A percentile compares a stretch with the other conserved stretches of the same genome.
Evolutionary conservation across 2,113 vertebrate species (phyloP).

Genomic region (Pogona vitticeps): DNA sequence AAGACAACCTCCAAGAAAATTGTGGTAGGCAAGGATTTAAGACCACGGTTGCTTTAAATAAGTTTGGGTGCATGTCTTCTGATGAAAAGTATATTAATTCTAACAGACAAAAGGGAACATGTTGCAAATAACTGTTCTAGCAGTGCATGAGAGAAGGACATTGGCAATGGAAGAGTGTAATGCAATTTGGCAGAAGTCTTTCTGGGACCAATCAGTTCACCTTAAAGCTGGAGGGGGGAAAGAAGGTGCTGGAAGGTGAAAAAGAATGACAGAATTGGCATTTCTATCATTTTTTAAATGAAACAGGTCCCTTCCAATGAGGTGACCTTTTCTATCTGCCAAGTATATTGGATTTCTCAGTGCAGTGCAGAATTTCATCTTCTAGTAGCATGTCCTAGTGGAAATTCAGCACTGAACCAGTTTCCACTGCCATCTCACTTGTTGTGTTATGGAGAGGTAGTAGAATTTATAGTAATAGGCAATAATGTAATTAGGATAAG

Average conservation of each 20-base stretch:
- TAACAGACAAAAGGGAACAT: neutral
- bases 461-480: no score
- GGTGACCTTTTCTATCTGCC: conserved; percentile 55
- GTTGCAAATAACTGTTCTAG: neutral
- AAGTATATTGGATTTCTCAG: conserved; percentile 49
- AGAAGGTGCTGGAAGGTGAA: conserved; percentile 62
- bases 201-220: conserved; percentile 29
- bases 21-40: neutral
- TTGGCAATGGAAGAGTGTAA: conserved; percentile 11
- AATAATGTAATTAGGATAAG: no score
- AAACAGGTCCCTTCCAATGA: conserved; percentile 54
- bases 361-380: conserved; percentile 67
- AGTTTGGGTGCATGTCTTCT: neutral
- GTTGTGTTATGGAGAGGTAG: no score
- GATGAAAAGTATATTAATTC: neutral
- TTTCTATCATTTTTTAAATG: conserved; percentile 64
- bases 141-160: neutral
- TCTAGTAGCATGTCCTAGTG: conserved; percentile 50
- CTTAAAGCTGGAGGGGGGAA: conserved; percentile 44
- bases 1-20: neutral
- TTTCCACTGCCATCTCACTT: conserved; percentile 56
- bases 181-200: conserved; percentile 31
- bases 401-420: conserved; percentile 43
- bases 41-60: neutral
- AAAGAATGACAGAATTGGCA: conserved; percentile 54